Base-by-base conservation (phyloP, 2,797 vertebrate species). In the Kryptopterus vitreolus region DNA sequence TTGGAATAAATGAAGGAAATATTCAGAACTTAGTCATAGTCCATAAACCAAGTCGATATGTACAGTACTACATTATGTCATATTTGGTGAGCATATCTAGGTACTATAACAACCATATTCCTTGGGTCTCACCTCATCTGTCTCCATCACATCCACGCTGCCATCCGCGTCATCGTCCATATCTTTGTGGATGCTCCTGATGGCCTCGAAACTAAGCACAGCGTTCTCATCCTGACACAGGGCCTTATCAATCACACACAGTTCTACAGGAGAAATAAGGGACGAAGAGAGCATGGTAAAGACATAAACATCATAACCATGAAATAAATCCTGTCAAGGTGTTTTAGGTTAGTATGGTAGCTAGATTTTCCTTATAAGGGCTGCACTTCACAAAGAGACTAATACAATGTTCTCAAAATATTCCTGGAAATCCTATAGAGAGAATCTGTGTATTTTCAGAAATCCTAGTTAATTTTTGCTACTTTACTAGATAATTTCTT, bases 81-180 rank as follows among this genome's bases (percentile, higher is more conserved):
- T 16, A 50, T 20, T 69, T 69, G 66, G 24, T 16, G 48, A 48
- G 46, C 43, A 20, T 16, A 46, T 50, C 26, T 18, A 33, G 1
- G 11, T 22, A 12, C 13, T 9, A 9, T 15, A 3, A 38, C 22
- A 71, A 33, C 2, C 22, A 24, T 33, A 65, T 38, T 48, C 43
- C 59, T 53, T 53, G 24, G 50, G n/a, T 20, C 92, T 84, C 61
- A 98, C 97, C 95, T 93, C 97, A 0, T 97, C 95, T 0, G 97
- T 97, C 91, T 98, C 97, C 2, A 91, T 90, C 0, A 93, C 93
- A 31, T 98, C 97, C 87, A 98, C 96, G 0, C 95, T 95, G 58
- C 97, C 97, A 0, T 98, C 96, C 8, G 95, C 96, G 0, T 98
- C 97, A 0, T 98, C 97, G 1, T 98, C 97, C 97, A 98, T 98